Conservation (phyloP, 2,113 vertebrate species). For the Rhombomys opimus region DNA sequence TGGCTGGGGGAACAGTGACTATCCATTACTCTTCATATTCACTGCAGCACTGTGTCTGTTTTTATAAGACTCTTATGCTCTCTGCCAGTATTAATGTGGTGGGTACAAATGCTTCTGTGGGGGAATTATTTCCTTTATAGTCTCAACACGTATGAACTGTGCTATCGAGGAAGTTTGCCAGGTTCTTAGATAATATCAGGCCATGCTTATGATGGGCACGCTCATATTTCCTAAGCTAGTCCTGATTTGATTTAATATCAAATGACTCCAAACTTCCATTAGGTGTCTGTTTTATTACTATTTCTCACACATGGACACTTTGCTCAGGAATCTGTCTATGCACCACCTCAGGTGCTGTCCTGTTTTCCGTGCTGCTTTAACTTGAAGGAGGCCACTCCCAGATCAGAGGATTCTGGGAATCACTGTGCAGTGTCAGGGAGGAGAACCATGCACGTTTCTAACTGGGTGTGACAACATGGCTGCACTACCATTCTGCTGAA, state of each 20-base stretch:
- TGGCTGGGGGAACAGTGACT: background rate
- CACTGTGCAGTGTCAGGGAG: background rate
- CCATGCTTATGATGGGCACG: background rate
- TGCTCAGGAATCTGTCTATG: background rate
- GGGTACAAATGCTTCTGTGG: background rate
- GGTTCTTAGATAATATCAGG: background rate
- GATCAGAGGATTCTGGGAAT: background rate
- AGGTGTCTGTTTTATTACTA: background rate
- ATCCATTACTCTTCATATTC: background rate
- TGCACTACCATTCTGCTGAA: background rate
- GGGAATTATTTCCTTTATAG: background rate
- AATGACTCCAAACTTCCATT: background rate
- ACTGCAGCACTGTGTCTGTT: background rate
- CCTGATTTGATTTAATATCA: background rate
- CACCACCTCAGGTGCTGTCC: background rate
- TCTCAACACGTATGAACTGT: background rate
- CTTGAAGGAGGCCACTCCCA: background rate
- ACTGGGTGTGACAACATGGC: background rate
- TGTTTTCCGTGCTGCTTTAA: background rate
- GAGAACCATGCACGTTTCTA: background rate
- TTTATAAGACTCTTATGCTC: background rate
- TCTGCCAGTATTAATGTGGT: background rate
- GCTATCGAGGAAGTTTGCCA: background rate
- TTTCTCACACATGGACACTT: background rate
- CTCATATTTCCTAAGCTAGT: background rate